phyloP scores from a whole-genome alignment of 2,113 vertebrate species.

The Sylvilagus bachmani region DNA sequence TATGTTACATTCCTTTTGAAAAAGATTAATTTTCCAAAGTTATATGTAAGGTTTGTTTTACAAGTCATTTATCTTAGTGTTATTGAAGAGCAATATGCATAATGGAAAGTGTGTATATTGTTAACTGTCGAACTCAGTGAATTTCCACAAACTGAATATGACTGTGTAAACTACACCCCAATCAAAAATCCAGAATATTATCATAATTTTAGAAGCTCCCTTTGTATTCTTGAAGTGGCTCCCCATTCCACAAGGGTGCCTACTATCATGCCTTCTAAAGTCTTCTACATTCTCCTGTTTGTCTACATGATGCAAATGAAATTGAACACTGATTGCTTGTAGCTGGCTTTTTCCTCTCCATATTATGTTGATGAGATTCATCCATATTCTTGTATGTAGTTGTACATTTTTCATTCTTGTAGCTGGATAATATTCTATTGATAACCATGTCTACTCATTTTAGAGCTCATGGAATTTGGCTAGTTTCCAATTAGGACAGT shows the following conservation, averaged over 20 bases:
- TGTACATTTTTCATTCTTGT: background rate
- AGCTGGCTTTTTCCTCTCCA: background rate
- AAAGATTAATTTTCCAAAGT: background rate
- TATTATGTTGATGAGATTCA: background rate
- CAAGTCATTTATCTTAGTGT: constrained; percentile 14
- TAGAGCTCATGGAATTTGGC: background rate
- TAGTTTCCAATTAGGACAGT: constrained; percentile 3
- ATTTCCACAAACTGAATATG: background rate
- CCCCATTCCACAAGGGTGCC: background rate
- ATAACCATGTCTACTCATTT: background rate
- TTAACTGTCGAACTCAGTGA: background rate
- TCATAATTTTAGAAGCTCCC: background rate
- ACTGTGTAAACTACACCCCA: background rate
- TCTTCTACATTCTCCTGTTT: background rate
- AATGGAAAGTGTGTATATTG: background rate
- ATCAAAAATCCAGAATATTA: background rate
- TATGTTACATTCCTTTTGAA: background rate
- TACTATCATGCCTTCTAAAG: background rate
- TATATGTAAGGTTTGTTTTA: constrained; percentile 10
- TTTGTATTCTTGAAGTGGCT: background rate
- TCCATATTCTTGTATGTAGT: background rate
- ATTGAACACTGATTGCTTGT: background rate
- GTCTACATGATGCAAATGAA: background rate
- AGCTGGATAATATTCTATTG: background rate
- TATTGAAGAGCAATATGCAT: background rate